phyloP scores from a whole-genome alignment of 2,113 vertebrate species.

The Pristiophorus japonicus region DNA sequence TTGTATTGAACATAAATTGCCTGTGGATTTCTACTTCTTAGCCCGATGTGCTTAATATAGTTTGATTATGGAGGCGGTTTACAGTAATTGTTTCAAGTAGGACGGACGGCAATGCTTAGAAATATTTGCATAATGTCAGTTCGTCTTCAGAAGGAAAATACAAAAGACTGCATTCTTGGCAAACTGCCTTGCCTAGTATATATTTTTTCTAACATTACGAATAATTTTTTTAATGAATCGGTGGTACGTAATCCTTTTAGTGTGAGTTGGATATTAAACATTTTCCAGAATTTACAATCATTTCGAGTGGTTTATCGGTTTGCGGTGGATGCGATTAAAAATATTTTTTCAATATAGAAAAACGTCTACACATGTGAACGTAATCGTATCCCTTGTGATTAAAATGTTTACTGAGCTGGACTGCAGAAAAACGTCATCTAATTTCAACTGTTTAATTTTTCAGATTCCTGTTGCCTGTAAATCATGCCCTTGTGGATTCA shows the following conservation, averaged over 20 bases:
- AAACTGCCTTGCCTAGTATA: conserved; percentile 26
- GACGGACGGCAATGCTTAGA: conserved; percentile 13
- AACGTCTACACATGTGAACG: not conserved
- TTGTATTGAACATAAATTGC: not conserved
- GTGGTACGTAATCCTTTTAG: not conserved
- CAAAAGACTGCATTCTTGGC: conserved; percentile 27
- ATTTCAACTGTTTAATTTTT: conserved; percentile 31
- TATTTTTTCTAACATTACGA: not conserved
- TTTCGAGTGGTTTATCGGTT: not conserved
- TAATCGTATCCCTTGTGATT: not conserved
- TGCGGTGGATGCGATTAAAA: not conserved
- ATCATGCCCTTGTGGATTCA: conserved; percentile 89
- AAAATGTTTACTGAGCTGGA: not conserved
- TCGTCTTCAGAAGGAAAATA: conserved; percentile 19
- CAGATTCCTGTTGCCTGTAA: conserved; percentile 97
- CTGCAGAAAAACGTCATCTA: not conserved
- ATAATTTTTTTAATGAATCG: not conserved
- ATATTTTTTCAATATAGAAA: not conserved
- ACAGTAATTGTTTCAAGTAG: not conserved
- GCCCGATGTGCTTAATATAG: not conserved
- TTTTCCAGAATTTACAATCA: not conserved
- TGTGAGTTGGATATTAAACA: not conserved
- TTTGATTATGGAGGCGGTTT: not conserved
- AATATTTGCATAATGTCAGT: conserved; percentile 28
- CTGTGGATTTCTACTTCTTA: not conserved